Evolutionary conservation across 2,888 invertebrate species (phyloP).

Genomic region (Folsomia manolachei): DNA sequence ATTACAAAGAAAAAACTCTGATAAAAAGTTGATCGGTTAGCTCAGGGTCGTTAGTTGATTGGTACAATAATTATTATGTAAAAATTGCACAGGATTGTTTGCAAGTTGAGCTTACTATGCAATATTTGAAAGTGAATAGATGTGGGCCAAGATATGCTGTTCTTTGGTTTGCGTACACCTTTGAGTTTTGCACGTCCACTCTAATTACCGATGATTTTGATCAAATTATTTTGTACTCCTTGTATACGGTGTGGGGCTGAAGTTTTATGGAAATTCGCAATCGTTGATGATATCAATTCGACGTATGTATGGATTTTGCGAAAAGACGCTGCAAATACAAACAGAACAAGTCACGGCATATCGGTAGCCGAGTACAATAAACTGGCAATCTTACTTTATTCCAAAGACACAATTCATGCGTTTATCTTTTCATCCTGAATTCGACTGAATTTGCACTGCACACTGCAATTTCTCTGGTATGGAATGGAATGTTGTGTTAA

Average conservation of each 20-base stretch:
- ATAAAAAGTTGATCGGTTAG: neutral
- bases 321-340: neutral
- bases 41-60: neutral
- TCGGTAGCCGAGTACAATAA: too few species aligned
- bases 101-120: too few species aligned
- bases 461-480: neutral
- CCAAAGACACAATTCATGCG: too few species aligned
- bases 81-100: neutral
- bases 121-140: neutral
- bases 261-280: neutral
- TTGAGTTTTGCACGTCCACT: neutral
- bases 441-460: too few species aligned
- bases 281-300: neutral
- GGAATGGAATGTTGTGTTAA: neutral
- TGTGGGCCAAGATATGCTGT: neutral
- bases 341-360: too few species aligned
- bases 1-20: neutral
- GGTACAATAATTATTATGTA: neutral
- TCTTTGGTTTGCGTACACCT: neutral
- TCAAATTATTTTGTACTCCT: neutral
- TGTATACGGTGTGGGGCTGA: too few species aligned
- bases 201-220: neutral
- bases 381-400: too few species aligned
- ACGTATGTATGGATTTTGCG: neutral
- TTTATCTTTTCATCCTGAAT: too few species aligned